Percentiles rank a stretch among this genome's conserved stretches.
phyloP scores from a whole-genome alignment of 2,113 vertebrate species.

The Oreochromis spilurus region DNA sequence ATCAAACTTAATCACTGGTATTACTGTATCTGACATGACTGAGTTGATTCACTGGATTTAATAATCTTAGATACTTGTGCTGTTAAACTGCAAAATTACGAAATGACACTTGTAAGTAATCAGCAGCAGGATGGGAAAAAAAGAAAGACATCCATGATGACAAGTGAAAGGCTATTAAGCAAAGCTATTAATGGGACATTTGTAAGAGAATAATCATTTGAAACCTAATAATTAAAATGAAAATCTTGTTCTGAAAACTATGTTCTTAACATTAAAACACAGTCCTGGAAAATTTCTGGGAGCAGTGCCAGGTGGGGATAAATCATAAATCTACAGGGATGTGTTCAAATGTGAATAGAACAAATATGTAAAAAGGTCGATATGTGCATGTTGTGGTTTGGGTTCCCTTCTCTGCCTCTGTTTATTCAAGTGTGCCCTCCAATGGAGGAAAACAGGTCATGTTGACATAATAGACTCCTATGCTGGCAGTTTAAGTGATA shows the following conservation, averaged over 20 bases:
- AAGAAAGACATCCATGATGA: neutral
- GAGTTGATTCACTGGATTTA: neutral
- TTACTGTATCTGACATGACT: neutral
- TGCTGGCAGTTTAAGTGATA: neutral
- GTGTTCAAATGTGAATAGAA: neutral
- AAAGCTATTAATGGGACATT: conserved; percentile 20
- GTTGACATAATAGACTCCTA: conserved; percentile 19
- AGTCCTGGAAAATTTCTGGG: conserved; percentile 26
- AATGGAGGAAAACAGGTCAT: conserved; percentile 47
- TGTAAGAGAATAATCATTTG: conserved; percentile 14
- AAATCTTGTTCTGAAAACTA: conserved; percentile 9
- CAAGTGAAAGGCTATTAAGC: conserved; percentile 3
- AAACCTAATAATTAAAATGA: conserved; percentile 21
- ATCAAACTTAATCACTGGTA: neutral
- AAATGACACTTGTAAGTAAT: neutral
- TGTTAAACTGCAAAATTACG: neutral
- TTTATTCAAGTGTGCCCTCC: conserved; percentile 61
- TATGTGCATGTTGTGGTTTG: neutral
- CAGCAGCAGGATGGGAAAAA: neutral
- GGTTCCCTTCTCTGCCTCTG: neutral
- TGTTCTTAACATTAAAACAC: conserved; percentile 24
- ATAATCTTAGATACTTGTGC: neutral
- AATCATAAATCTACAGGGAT: conserved; percentile 25
- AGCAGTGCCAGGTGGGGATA: conserved; percentile 21
- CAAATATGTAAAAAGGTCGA: conserved; percentile 8